Base-by-base conservation (phyloP, 2,113 vertebrate species). In the Pseudolaguvia tuberculata region DNA sequence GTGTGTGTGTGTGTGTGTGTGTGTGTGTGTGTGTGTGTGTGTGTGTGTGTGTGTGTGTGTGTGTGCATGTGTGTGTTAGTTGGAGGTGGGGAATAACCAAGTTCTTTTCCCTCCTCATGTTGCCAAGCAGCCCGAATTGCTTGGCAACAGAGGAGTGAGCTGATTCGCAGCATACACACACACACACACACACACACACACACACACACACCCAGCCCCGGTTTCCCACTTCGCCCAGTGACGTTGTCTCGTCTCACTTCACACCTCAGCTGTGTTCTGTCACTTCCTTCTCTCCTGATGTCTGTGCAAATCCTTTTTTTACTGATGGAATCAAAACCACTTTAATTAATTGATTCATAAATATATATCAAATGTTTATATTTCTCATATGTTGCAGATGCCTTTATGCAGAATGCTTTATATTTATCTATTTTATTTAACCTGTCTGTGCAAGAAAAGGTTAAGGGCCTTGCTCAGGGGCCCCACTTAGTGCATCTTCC, bases 161-260 rank as follows among this genome's bases (percentile, higher is more conserved):
- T 81, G 90, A 88, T 91, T 89, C 82, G 78, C 76, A 86, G 80
- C 80, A 68, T 45, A 76, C 80, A 72, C 39, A 70, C 76, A 72
- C 77, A 65, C 58, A 29, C 39, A 42, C 39, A 42, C 29, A 70
- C 76, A 72, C 77, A 65, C 58, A 29, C 39, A 42, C 39, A 42
- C 29, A 70, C 39, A 42, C 39, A 42, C 29, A 70, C 76, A 72
- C 77, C 70, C 58, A 29, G 67, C 63, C 25, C 47, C 65, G 65
- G 50, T 69, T 82, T 88, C 84, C 80, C 88, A 84, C 84, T 73
- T 84, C 81, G 79, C 45, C 79, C 78, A 79, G 25, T 71, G 70
- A 78, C 80, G 78, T 81, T 78, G 80, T 83, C 83, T 83, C 81
- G 79, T 84, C 82, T 79, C 79, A 80, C 76, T 57, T 81, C 29